These are phyloP conservation scores for Brachyhypopomus gauderio DNA, from an alignment of 2,113 vertebrate genomes.

Conservation along the genomic window DNA sequence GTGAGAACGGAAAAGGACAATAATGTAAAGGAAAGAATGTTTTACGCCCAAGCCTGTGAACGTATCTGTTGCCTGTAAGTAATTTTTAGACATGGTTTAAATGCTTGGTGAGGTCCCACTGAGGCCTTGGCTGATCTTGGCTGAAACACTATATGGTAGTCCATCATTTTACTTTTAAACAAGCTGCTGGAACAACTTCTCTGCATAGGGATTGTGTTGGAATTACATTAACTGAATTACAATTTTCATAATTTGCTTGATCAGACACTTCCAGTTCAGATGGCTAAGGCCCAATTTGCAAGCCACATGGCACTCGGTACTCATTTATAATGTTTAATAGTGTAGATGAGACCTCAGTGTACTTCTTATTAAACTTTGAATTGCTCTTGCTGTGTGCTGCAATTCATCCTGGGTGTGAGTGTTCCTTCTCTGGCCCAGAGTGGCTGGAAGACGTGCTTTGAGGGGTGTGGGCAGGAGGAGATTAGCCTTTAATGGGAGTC, in stretches of 20 bases:
- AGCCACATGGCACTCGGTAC: conserved; percentile 49
- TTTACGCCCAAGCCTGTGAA: not conserved
- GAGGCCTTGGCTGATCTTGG: not conserved
- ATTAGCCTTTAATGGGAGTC: conserved; percentile 63
- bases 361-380: conserved; percentile 67
- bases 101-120: not conserved
- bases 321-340: conserved; percentile 56
- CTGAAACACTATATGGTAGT: not conserved
- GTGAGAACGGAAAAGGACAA: not conserved
- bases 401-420: conserved; percentile 55
- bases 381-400: conserved; percentile 50
- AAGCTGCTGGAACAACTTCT: conserved; percentile 10
- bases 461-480: conserved; percentile 30
- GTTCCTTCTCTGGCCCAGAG: conserved; percentile 45
- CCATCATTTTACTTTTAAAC: not conserved
- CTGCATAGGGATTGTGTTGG: conserved; percentile 43
- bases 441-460: conserved; percentile 37
- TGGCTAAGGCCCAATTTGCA: conserved; percentile 49
- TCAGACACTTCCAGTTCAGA: conserved; percentile 48
- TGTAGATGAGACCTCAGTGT: conserved; percentile 62
- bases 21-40: not conserved
- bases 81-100: not conserved
- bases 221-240: conserved; percentile 50
- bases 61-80: not conserved
- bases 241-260: conserved; percentile 55